Conservation (phyloP, 2,113 vertebrate genomes). For the Synodontis membranacea region DNA sequence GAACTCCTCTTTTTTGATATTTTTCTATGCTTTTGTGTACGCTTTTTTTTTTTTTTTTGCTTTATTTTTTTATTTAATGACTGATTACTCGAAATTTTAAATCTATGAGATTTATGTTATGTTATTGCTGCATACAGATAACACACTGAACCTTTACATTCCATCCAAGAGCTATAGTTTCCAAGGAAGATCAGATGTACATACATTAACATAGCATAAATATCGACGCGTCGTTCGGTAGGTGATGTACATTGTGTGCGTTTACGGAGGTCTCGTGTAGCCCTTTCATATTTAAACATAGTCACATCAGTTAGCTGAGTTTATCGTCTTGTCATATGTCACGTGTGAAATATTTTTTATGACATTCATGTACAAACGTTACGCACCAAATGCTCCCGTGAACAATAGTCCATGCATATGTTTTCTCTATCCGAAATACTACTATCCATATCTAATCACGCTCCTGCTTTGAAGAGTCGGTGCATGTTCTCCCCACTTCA, state of each 20-base stretch:
- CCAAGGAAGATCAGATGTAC: conserved; percentile 31
- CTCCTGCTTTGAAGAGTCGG: conserved; percentile 6
- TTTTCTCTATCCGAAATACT: conserved; percentile 17
- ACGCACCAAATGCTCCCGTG: conserved; percentile 18
- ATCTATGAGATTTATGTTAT: conserved; percentile 13
- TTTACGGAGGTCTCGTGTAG: conserved; percentile 65
- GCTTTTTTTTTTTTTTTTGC: conserved; percentile 20
- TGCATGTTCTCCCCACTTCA: conserved; percentile 43
- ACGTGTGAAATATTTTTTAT: conserved; percentile 21
- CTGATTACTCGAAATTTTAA: conserved; percentile 13
- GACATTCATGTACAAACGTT: conserved; percentile 12
- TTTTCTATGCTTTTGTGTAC: conserved; percentile 47
- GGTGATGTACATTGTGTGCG: conserved; percentile 59
- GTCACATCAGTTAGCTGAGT: background rate
- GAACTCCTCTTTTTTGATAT: conserved; percentile 71
- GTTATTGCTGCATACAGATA: conserved; percentile 38
- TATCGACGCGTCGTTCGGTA: conserved; percentile 32
- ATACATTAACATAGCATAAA: conserved; percentile 28
- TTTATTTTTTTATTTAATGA: conserved; percentile 17
- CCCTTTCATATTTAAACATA: conserved; percentile 1
- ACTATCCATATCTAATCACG: conserved; percentile 19
- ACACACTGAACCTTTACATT: conserved; percentile 33
- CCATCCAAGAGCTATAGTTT: conserved; percentile 35
- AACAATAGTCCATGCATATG: conserved; percentile 20
- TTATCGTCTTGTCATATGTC: background rate